Evolutionary conservation across 2,888 invertebrate genomes (phyloP).

Genomic region (Gibbula magus): DNA sequence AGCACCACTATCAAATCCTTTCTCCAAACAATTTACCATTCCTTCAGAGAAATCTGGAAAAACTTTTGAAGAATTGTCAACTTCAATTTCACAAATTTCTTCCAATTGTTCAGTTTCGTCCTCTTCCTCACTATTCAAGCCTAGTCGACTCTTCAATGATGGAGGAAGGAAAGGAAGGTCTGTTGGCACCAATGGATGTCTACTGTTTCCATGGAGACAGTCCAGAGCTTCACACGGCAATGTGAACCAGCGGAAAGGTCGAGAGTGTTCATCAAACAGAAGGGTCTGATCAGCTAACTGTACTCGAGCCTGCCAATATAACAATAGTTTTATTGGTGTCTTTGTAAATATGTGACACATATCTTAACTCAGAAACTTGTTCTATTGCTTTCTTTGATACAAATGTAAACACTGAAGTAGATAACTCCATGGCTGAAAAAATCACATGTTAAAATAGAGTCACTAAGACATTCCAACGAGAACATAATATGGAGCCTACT

Average conservation of each 20-base stretch:
- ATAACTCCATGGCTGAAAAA: too few relatives aligned
- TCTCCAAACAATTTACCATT: constrained; percentile 34
- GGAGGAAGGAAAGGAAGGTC: constrained; percentile 58
- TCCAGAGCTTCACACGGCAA: constrained; percentile 88
- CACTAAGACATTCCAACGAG: too few relatives aligned
- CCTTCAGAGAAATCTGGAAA: constrained; percentile 32
- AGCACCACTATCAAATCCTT: constrained; percentile 32
- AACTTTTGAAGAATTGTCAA: background rate
- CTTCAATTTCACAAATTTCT: background rate
- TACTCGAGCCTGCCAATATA: constrained; percentile 38
- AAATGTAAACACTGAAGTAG: too few relatives aligned
- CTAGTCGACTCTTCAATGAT: constrained; percentile 33
- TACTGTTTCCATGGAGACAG: constrained; percentile 61
- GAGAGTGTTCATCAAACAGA: constrained; percentile 82
- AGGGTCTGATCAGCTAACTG: constrained; percentile 82
- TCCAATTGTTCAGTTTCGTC: background rate
- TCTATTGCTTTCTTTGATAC: too few relatives aligned
- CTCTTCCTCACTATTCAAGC: background rate
- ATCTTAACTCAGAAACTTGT: too few relatives aligned
- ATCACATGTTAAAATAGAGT: too few relatives aligned
- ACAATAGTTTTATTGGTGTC: too few relatives aligned
- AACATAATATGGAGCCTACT: too few relatives aligned
- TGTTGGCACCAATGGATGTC: constrained; percentile 25
- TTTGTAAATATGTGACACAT: too few relatives aligned
- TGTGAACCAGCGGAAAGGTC: constrained; percentile 90